A percentile compares a stretch with the other conserved stretches of the same genome.
phyloP scores from a whole-genome alignment of 2,113 vertebrate species.

The Lepisosteus osseus region DNA sequence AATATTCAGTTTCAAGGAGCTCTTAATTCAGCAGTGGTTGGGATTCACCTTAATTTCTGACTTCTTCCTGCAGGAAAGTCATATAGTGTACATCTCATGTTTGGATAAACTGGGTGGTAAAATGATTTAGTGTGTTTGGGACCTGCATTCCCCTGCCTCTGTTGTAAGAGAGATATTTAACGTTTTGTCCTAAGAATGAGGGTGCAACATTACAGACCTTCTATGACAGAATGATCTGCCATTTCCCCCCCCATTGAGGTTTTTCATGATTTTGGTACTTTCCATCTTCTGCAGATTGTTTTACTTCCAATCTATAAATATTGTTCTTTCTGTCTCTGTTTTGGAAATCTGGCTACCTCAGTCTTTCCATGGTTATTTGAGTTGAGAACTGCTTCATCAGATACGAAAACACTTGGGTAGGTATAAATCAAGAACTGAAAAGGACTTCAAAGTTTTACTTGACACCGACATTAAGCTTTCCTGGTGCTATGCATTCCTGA shows the following conservation, averaged over 20 bases:
- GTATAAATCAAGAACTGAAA: conserved; percentile 69
- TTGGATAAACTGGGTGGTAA: too few relatives aligned
- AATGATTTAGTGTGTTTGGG: too few relatives aligned
- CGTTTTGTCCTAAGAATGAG: too few relatives aligned
- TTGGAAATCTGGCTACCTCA: conserved; percentile 66
- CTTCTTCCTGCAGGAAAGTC: too few relatives aligned
- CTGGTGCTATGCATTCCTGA: conserved; percentile 53
- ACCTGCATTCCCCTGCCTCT: too few relatives aligned
- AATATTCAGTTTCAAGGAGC: too few relatives aligned
- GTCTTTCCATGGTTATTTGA: conserved; percentile 70
- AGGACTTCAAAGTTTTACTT: conserved; percentile 72
- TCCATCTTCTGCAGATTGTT: conserved; percentile 59
- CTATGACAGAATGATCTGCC: conserved; percentile 43
- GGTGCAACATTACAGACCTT: too few relatives aligned
- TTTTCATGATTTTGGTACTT: conserved; percentile 58
- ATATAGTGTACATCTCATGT: too few relatives aligned
- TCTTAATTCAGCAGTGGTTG: too few relatives aligned
- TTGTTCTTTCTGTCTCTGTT: conserved; percentile 63
- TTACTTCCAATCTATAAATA: conserved; percentile 75
- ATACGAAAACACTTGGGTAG: conserved; percentile 72
- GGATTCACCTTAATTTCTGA: too few relatives aligned
- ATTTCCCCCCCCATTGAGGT: conserved; percentile 50
- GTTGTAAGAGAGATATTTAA: too few relatives aligned
- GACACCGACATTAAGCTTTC: conserved; percentile 50
- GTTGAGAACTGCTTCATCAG: conserved; percentile 77